phyloP scores from a whole-genome alignment of 2,888 invertebrate genomes.

The Listrodromus nycthemerus region DNA sequence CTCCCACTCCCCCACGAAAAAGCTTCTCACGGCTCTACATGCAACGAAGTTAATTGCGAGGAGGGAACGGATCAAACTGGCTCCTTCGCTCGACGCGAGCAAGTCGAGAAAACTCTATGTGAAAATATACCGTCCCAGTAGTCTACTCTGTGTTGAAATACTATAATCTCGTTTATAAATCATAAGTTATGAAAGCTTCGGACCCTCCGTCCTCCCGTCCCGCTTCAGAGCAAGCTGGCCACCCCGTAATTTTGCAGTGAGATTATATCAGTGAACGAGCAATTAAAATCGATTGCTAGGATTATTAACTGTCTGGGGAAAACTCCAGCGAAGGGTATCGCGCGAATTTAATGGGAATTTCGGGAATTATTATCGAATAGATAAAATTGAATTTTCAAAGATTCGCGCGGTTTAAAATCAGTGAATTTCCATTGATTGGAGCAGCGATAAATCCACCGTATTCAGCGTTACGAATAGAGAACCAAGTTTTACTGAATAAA shows the following conservation, averaged over 20 bases:
- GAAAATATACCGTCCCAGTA: constrained; percentile 20
- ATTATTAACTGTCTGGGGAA: constrained; percentile 31
- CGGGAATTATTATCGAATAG: neutral
- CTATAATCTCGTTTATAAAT: constrained; percentile 40
- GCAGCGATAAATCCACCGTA: neutral
- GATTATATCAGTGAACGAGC: constrained; percentile 57
- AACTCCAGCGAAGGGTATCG: neutral
- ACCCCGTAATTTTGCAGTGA: constrained; percentile 49
- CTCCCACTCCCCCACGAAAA: constrained; percentile 23
- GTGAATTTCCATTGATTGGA: neutral
- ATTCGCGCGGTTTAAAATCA: neutral
- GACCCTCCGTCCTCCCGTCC: neutral
- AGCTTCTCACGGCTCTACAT: constrained; percentile 43
- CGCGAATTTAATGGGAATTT: constrained; percentile 2
- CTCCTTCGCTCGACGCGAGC: constrained; percentile 49
- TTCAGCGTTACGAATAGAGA: neutral
- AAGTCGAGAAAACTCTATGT: constrained; percentile 45
- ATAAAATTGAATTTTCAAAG: constrained; percentile 4
- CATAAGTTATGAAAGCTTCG: constrained; percentile 9
- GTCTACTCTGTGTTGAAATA: constrained; percentile 16
- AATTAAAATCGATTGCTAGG: constrained; percentile 59
- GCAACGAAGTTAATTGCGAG: constrained; percentile 59
- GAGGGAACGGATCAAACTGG: constrained; percentile 42
- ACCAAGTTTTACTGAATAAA: neutral
- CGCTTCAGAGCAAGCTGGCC: neutral